phyloP scores from a whole-genome alignment of 2,888 invertebrate genomes.

The Heliconius erato region DNA sequence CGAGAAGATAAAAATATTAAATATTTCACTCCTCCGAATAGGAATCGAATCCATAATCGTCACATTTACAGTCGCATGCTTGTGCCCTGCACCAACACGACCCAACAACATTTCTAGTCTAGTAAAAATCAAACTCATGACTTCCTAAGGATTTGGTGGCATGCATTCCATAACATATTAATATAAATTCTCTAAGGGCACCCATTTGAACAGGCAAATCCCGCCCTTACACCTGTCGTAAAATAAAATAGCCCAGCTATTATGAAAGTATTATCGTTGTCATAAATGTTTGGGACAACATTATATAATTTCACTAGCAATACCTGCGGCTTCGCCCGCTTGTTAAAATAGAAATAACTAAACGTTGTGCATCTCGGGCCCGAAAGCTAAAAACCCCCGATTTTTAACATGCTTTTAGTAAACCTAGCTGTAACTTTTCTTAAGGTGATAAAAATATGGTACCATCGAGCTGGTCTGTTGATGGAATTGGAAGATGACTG shows the following conservation, averaged over 20 bases:
- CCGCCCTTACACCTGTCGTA: constrained; percentile 21
- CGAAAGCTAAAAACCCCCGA: too few relatives aligned
- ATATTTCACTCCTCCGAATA: neutral
- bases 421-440: too few relatives aligned
- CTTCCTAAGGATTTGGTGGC: neutral
- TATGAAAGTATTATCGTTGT: neutral
- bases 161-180: neutral
- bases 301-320: neutral
- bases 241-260: constrained; percentile 15
- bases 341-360: too few relatives aligned
- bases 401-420: too few relatives aligned
- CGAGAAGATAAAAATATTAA: too few relatives aligned
- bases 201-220: neutral
- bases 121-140: neutral
- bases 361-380: too few relatives aligned
- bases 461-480: too few relatives aligned
- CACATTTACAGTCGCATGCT: neutral
- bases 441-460: too few relatives aligned
- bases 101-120: neutral
- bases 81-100: too few relatives aligned
- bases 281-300: neutral
- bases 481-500: too few relatives aligned
- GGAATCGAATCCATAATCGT: neutral
- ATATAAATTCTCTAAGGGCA: constrained; percentile 2
- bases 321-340: too few relatives aligned